Conservation (phyloP, 53 echinoderm and acorn worm genomes). For the Antedon mediterranea region DNA sequence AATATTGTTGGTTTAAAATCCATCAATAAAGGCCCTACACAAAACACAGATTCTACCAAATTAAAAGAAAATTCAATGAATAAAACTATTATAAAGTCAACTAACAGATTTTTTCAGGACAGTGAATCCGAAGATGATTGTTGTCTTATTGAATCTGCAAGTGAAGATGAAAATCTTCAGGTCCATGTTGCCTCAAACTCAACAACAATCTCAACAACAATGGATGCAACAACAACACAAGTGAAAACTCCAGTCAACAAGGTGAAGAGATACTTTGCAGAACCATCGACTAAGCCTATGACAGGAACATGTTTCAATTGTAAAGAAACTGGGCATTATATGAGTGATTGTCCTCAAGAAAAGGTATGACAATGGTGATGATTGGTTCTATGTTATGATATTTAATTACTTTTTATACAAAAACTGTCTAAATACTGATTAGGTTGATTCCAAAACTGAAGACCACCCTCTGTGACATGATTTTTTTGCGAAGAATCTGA, state of each 20-base stretch:
- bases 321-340: background rate
- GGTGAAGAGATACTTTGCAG: background rate
- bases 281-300: background rate
- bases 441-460: too few species aligned
- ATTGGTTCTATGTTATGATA: too few species aligned
- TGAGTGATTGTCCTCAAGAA: background rate
- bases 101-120: background rate
- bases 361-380: too few species aligned
- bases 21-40: background rate
- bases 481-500: too few species aligned
- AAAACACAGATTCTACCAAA: background rate
- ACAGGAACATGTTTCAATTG: background rate
- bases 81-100: background rate
- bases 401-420: too few species aligned
- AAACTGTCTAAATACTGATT: too few species aligned
- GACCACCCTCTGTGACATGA: too few species aligned
- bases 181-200: conserved; percentile 13
- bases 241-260: background rate
- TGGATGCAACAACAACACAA: too few species aligned
- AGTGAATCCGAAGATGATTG: conserved; percentile 7
- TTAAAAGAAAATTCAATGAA: background rate
- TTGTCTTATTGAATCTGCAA: conserved; percentile 30
- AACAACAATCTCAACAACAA: background rate
- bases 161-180: conserved; percentile 33
- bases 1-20: too few species aligned